phyloP scores from a whole-genome alignment of 2,797 vertebrate genomes.

The Limnodromus scolopaceus region DNA sequence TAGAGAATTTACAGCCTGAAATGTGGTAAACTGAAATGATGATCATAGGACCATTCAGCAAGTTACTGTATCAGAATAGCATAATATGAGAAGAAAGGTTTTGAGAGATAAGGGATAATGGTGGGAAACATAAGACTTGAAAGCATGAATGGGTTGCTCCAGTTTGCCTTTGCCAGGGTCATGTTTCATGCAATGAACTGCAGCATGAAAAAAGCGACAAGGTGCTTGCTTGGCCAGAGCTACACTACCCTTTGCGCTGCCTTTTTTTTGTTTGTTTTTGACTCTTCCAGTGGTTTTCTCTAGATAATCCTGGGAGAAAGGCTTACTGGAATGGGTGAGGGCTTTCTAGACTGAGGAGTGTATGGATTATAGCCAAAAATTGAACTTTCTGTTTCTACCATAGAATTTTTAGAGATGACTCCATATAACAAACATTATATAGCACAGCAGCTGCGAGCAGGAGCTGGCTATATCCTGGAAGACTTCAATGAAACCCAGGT shows the following conservation, averaged over 20 bases:
- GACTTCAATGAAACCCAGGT: conserved; percentile 98
- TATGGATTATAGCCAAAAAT: background rate
- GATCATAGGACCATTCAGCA: background rate
- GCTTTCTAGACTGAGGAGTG: background rate
- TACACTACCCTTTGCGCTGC: background rate
- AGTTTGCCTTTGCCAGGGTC: background rate
- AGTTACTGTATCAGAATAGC: background rate
- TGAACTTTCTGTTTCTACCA: conserved; percentile 26
- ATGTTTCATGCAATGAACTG: background rate
- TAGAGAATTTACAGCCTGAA: background rate
- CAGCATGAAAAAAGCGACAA: background rate
- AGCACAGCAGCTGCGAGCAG: conserved; percentile 89
- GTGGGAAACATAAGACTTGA: background rate
- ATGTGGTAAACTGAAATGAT: background rate
- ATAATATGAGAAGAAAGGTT: background rate
- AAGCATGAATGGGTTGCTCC: background rate
- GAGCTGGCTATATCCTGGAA: conserved; percentile 92
- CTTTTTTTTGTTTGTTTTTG: background rate
- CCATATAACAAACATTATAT: conserved; percentile 91
- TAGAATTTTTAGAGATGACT: conserved; percentile 87
- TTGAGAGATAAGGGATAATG: background rate
- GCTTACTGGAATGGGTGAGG: background rate
- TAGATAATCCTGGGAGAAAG: background rate
- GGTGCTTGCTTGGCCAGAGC: background rate
- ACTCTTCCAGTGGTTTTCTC: background rate